phyloP scores from a whole-genome alignment of 2,888 invertebrate species.

The Oscheius sp. region DNA sequence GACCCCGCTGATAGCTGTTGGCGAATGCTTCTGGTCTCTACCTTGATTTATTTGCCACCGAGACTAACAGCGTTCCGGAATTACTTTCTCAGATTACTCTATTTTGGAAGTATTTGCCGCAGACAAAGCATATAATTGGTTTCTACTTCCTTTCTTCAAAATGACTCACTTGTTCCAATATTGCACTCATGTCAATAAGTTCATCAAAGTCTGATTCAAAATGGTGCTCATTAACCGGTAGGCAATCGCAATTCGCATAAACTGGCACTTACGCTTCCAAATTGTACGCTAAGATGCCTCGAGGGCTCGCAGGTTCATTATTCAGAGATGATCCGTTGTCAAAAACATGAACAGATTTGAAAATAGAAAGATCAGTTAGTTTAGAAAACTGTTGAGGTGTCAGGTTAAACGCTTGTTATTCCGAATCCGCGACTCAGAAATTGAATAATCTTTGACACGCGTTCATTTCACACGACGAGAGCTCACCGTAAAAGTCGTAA shows the following conservation, averaged over 20 bases:
- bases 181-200: background rate
- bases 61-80: background rate
- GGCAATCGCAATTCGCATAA: background rate
- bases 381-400: too few relatives aligned
- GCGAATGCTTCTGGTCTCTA: slow-evolving; percentile 7
- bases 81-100: background rate
- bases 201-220: background rate
- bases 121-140: too few relatives aligned
- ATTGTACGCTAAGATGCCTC: background rate
- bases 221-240: background rate
- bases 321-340: background rate
- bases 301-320: background rate
- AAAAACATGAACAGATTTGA: background rate
- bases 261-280: background rate
- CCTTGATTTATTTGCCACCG: slow-evolving; percentile 15
- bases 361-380: too few relatives aligned
- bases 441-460: background rate
- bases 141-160: too few relatives aligned
- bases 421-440: background rate
- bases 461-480: too few relatives aligned
- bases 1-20: slow-evolving; percentile 8
- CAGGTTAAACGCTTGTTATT: background rate
- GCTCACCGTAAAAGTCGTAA: too few relatives aligned
- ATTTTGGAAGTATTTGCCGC: background rate
- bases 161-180: background rate